Evolutionary conservation across 2,888 invertebrate genomes (phyloP), one percentile per base, ranked within the genome.

Genomic region (Cryptocheilus praepositus): DNA sequence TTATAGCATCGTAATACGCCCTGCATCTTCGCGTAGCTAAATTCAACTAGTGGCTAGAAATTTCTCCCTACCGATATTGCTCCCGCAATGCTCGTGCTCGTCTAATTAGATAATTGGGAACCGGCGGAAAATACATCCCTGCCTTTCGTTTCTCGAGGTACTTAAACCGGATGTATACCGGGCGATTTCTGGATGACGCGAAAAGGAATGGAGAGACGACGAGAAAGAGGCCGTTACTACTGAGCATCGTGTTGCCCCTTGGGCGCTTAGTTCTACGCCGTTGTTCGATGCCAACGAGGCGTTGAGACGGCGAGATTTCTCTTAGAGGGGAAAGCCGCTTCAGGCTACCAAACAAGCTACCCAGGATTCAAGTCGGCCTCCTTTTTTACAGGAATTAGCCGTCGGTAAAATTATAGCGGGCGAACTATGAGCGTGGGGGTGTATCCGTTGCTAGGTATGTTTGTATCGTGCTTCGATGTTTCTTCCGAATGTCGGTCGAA

Each of bases 161-260:
- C 25, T 36, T 52, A 53, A 60, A 62, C 55, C 19, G 16, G 22
- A 13, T 22, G 8, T 56, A 49, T 44, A 43, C 22, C 8, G 28
- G 8, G 15, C 62, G 62, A 56, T 63, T 63, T 21, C 56, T 28
- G 19, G 22, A 36, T 1, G 36, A 36, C 11, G 36, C 36, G 8
- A 36, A 11, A 11, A 36, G 36, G 36, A 36, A 55, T 36, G 21
- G 49, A 36, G 56, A 11, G 19, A 28, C 25, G 25, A 51, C 46
- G 25, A 15, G 28, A 7, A 36, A 36, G 44, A 28, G 61, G 46
- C 51, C 62, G 43, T 62, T 62, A 62, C 49, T 62, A 62, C 36
- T 55, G 46, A 55, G 62, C 55, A 62, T 49, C 55, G 46, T 28
- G 56, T 63, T 63, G 56, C 62, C 62, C 62, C 51, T 55, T 56